phyloP scores from a whole-genome alignment of 2,113 vertebrate species.

The Eonycteris spelaea region DNA sequence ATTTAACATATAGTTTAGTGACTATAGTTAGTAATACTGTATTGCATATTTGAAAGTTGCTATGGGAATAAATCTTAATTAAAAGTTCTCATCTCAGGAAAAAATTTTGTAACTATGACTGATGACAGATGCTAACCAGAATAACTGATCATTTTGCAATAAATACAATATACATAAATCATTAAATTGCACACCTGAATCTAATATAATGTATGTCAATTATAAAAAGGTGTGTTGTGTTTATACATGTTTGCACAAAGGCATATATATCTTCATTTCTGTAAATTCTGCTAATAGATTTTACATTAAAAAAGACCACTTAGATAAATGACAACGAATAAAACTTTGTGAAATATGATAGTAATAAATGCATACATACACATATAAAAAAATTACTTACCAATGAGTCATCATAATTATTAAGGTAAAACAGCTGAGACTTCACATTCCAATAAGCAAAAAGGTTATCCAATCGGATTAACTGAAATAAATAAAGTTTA shows the following conservation, averaged over 20 bases:
- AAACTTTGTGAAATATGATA: conserved; percentile 15
- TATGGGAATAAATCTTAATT: neutral
- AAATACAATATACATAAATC: neutral
- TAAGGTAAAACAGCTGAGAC: conserved; percentile 91
- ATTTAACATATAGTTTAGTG: neutral
- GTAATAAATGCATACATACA: neutral
- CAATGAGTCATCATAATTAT: conserved; percentile 87
- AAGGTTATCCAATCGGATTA: conserved; percentile 93
- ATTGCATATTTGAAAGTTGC: neutral
- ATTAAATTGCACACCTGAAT: neutral
- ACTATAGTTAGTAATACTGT: neutral
- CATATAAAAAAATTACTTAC: conserved; percentile 82
- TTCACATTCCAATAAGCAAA: conserved; percentile 99
- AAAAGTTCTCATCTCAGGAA: neutral
- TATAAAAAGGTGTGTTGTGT: neutral
- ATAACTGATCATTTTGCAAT: neutral
- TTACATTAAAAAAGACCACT: neutral
- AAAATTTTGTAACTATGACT: neutral
- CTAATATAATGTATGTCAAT: neutral
- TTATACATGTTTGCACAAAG: neutral
- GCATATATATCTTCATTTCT: neutral
- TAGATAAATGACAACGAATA: neutral
- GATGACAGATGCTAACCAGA: neutral
- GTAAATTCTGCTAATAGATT: neutral
- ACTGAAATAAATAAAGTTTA: conserved; percentile 79